Conservation (phyloP, 2,113 vertebrate genomes). For the Crotophaga sulcirostris region DNA sequence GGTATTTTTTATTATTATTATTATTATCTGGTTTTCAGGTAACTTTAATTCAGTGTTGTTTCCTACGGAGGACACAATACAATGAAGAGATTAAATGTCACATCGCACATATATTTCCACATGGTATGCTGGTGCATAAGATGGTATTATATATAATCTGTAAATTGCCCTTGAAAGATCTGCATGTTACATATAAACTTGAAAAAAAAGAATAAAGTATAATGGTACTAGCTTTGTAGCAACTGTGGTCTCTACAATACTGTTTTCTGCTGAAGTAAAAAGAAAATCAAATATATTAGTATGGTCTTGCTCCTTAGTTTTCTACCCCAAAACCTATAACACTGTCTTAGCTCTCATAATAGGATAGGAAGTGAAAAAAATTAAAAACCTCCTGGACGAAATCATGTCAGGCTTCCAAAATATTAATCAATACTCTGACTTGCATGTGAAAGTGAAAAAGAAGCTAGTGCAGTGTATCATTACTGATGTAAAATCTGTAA, state of each 20-base stretch:
- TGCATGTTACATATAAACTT: neutral
- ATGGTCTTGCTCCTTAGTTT: neutral
- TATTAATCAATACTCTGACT: neutral
- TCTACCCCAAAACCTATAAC: neutral
- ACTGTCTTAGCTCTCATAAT: neutral
- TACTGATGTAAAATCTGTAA: neutral
- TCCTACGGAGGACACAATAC: neutral
- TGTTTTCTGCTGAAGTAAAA: neutral
- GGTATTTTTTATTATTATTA: no score
- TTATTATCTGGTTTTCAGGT: neutral
- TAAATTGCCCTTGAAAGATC: neutral
- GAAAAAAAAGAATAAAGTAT: neutral
- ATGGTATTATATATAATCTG: neutral
- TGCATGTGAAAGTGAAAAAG: neutral
- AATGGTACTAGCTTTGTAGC: neutral
- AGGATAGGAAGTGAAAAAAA: neutral
- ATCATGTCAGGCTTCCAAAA: neutral
- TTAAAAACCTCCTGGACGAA: neutral
- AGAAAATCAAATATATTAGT: neutral
- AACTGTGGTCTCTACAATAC: neutral
- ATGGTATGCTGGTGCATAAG: neutral
- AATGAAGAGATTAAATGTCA: neutral
- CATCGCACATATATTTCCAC: neutral
- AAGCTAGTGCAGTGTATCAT: neutral
- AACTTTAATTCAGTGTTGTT: neutral